Conservation (phyloP, 2,888 invertebrate genomes). For the Rhyacophila evoluta region DNA sequence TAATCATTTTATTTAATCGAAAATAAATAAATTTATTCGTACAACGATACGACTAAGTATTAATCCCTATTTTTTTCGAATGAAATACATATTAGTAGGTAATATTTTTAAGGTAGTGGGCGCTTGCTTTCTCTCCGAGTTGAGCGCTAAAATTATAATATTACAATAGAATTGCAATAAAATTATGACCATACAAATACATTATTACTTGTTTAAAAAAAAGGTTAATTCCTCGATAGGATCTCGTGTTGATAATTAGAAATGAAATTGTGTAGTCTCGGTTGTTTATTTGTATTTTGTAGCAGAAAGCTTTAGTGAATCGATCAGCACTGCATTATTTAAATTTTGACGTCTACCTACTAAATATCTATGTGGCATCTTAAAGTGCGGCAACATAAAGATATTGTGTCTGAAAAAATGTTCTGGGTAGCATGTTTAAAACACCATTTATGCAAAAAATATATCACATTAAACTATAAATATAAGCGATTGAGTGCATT, state of each 20-base stretch:
- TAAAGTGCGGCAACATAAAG: slow-evolving; percentile 20
- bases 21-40: too few species aligned
- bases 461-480: too few species aligned
- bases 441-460: neutral
- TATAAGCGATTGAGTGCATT: too few species aligned
- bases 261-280: neutral
- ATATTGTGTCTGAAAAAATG: neutral
- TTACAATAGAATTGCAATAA: neutral
- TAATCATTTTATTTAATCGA: too few species aligned
- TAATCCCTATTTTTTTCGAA: too few species aligned
- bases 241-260: neutral
- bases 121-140: neutral
- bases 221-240: neutral
- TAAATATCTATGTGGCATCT: slow-evolving; percentile 3
- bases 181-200: neutral
- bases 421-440: neutral
- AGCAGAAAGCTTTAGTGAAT: neutral
- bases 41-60: too few species aligned
- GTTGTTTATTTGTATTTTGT: neutral
- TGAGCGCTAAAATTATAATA: neutral
- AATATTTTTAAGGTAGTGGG: neutral
- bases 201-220: neutral
- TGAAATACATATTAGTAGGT: neutral
- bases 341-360: slow-evolving; percentile 28
- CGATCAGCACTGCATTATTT: slow-evolving; percentile 35